These are phyloP conservation scores for Halesus radiatus DNA, from an alignment of 1,140 invertebrate genomes.

Conservation along the genomic window DNA sequence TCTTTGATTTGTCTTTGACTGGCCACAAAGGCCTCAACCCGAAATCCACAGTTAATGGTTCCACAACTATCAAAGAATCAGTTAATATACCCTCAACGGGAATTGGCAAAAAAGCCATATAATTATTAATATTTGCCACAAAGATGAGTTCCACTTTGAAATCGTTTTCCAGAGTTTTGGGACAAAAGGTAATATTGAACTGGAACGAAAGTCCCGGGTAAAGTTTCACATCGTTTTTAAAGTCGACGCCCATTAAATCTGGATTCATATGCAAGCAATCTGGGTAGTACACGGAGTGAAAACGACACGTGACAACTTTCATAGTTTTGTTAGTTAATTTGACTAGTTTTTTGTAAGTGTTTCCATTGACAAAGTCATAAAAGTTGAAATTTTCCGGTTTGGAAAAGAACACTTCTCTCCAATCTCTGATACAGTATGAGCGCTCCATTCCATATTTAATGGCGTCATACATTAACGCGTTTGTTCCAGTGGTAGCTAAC, in stretches of 20 bases:
- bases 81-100: slow-evolving; percentile 18
- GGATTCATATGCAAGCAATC: slow-evolving; percentile 32
- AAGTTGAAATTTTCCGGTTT: slow-evolving; percentile 31
- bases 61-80: neutral
- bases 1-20: slow-evolving; percentile 14
- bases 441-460: neutral
- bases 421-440: slow-evolving; percentile 19
- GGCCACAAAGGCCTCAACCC: slow-evolving; percentile 31
- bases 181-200: slow-evolving; percentile 19
- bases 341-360: slow-evolving; percentile 23
- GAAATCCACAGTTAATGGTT: slow-evolving; percentile 27
- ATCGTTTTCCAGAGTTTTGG: slow-evolving; percentile 12
- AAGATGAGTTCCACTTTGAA: slow-evolving; percentile 33
- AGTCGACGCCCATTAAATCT: slow-evolving; percentile 19
- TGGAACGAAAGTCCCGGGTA: slow-evolving; percentile 24
- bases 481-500: neutral
- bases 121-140: slow-evolving; percentile 18
- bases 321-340: slow-evolving; percentile 25
- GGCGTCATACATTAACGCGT: neutral
- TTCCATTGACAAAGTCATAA: slow-evolving; percentile 29
- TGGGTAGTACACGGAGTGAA: slow-evolving; percentile 22
- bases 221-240: slow-evolving; percentile 16
- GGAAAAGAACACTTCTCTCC: slow-evolving; percentile 14
- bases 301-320: slow-evolving; percentile 12
- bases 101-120: slow-evolving; percentile 32